These are phyloP conservation scores for Potamarius usumacintae DNA, from an alignment of 2,113 vertebrate species.

Conservation along the genomic window DNA sequence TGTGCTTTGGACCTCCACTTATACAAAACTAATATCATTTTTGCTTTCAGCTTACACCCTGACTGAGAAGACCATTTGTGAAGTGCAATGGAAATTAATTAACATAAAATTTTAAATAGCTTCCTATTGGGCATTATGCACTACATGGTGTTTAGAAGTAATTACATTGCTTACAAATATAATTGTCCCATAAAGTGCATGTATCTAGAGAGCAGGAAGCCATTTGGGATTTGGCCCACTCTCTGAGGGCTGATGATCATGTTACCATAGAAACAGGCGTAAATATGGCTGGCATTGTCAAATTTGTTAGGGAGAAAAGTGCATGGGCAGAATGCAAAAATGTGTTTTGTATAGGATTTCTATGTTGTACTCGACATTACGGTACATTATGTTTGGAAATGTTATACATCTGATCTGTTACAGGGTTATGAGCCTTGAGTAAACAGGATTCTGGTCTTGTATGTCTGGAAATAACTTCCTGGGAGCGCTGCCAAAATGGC, in stretches of 20 bases:
- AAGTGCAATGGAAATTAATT: background rate
- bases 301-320: background rate
- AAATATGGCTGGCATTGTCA: background rate
- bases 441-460: background rate
- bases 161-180: background rate
- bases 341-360: background rate
- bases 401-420: background rate
- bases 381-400: background rate
- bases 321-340: background rate
- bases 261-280: background rate
- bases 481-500: slow-evolving; percentile 14
- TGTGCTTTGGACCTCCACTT: background rate
- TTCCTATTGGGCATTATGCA: background rate
- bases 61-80: background rate
- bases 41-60: background rate
- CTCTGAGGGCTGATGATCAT: background rate
- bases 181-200: background rate
- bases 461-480: background rate
- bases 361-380: background rate
- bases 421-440: background rate
- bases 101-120: background rate
- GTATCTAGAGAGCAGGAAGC: background rate
- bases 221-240: background rate
- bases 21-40: background rate
- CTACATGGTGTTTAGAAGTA: background rate